Percentiles rank a stretch among this genome's conserved stretches.
Evolutionary conservation across 2,113 vertebrate species (phyloP).

Genomic region (Spilogale gracilis): DNA sequence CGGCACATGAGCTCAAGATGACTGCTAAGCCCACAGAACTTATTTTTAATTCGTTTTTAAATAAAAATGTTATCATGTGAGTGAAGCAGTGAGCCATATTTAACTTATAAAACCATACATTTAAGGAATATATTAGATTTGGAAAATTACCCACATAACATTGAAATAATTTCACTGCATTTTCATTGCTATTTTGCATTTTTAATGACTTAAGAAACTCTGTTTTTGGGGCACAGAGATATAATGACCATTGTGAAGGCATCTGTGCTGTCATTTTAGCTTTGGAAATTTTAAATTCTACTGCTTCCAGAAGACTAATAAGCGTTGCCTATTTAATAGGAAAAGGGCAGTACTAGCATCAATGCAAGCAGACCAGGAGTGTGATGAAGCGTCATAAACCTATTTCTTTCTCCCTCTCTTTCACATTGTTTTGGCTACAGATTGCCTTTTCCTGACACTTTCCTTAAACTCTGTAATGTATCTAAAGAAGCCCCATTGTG

Average conservation of each 20-base stretch:
- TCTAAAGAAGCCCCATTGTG: slow-evolving; percentile 57
- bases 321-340: background rate
- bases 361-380: fast-evolving
- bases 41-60: slow-evolving; percentile 77
- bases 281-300: slow-evolving; percentile 29
- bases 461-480: slow-evolving; percentile 6
- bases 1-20: slow-evolving; percentile 39
- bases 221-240: background rate
- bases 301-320: background rate
- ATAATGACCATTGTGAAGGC: background rate
- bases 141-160: slow-evolving; percentile 46
- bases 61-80: slow-evolving; percentile 72
- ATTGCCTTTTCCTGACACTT: slow-evolving; percentile 49
- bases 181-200: slow-evolving; percentile 51
- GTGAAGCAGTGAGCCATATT: slow-evolving; percentile 61
- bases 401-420: background rate
- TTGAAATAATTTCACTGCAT: slow-evolving; percentile 41
- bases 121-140: slow-evolving; percentile 57
- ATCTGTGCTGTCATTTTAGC: background rate
- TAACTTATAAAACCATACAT: slow-evolving; percentile 46
- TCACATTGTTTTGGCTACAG: slow-evolving; percentile 29
- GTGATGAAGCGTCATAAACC: background rate
- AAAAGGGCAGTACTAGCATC: background rate
- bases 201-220: slow-evolving; percentile 61
- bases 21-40: slow-evolving; percentile 57